Evolutionary conservation across 2,797 vertebrate genomes (phyloP), one percentile per base, ranked within the genome.

Genomic region (Enteromius afrohamiltoni): DNA sequence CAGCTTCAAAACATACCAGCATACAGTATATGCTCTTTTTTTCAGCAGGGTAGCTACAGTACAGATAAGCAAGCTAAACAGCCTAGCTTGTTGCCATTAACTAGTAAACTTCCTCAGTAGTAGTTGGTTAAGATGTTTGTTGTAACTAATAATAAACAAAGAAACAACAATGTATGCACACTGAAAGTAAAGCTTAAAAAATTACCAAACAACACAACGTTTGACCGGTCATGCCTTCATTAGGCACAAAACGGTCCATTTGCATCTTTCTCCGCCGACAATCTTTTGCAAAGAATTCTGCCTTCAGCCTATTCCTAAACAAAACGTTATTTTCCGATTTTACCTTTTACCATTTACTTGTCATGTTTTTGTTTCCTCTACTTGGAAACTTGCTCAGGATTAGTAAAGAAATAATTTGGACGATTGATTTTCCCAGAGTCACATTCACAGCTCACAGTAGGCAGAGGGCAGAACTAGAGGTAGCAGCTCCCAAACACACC

Each of bases 361-460:
- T 37, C 11, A 67, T 6, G 31, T 45, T 16, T 53, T 14, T 65
- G 29, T 40, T 67, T 67, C n/a, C 6, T 67, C 75, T 65, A 29
- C 62, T 42, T 76, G 23, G 16, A 42, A 73, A 17, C 79, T 19
- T 40, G n/a, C 42, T 49, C 42, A 29, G 16, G 17, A 65, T 29
- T 62, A 23, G 67, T 45, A 19, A 31, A 53, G 5, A 69, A 58
- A 83, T 55, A 4, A 60, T 77, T 68, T 6, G 4, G 10, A 6
- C 16, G n/a, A 78, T 62, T 49, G 53, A 83, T 83, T 83, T 76
- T 37, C 31, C 73, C 60, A 53, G 23, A 79, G n/a, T 80, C 51
- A 58, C 10, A 77, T 83, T 77, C 64, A 58, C 62, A 69, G 45
- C 64, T 45, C 21, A 21, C 62, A 69, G 34, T 45, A 7, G 58